phyloP scores from a whole-genome alignment of 2,797 vertebrate genomes.

The Sebastes itinus region DNA sequence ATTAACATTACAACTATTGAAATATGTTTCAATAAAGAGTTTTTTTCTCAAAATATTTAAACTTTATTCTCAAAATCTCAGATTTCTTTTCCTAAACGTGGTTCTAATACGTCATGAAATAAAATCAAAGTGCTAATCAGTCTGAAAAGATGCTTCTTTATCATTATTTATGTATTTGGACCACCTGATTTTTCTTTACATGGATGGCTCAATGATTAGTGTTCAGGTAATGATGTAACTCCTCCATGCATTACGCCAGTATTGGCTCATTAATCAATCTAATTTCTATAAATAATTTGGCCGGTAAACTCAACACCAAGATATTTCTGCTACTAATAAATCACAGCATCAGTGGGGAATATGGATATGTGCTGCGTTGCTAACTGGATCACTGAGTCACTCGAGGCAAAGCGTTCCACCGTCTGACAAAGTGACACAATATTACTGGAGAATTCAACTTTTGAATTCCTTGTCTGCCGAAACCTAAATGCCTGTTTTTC shows the following conservation, averaged over 20 bases:
- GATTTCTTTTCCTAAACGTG: background rate
- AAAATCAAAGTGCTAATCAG: background rate
- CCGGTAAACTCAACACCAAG: background rate
- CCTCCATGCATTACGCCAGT: background rate
- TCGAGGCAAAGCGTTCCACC: conserved; percentile 25
- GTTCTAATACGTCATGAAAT: background rate
- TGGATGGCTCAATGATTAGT: background rate
- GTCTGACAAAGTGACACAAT: background rate
- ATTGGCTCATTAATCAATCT: conserved; percentile 35
- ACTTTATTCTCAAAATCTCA: background rate
- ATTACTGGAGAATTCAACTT: conserved; percentile 12
- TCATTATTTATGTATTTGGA: background rate
- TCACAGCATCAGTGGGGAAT: conserved; percentile 24
- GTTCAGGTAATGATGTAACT: background rate
- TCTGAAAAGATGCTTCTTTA: background rate
- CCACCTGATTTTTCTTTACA: background rate
- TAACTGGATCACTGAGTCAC: conserved; percentile 40
- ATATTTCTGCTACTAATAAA: conserved; percentile 30
- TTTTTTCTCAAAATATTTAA: background rate
- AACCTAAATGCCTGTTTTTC: background rate
- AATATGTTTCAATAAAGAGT: background rate
- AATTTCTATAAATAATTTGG: conserved; percentile 19
- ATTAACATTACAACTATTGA: background rate
- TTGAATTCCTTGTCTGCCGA: background rate
- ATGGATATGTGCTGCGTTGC: conserved; percentile 21